Conservation (phyloP, 2,888 invertebrate genomes). For the Euclidia mi region DNA sequence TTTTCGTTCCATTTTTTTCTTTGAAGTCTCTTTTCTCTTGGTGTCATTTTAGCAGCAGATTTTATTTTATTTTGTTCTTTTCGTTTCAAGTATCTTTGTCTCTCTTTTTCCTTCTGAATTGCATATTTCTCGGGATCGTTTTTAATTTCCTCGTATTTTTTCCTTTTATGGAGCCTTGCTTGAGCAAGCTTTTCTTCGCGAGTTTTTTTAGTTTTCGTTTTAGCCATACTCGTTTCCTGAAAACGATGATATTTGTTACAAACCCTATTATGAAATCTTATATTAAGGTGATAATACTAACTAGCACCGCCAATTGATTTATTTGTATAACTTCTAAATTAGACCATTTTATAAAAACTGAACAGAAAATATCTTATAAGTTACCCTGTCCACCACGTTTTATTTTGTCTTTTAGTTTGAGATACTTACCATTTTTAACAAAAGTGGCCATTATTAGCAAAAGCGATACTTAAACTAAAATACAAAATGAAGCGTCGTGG, state of each 20-base stretch:
- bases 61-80: conserved; percentile 33
- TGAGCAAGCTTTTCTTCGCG: conserved; percentile 20
- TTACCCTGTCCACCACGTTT: too few species aligned
- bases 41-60: conserved; percentile 22
- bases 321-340: too few species aligned
- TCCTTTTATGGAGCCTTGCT: background rate
- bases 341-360: too few species aligned
- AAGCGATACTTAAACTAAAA: too few species aligned
- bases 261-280: conserved; percentile 2
- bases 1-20: background rate
- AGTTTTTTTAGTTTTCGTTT: too few species aligned
- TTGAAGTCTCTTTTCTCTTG: background rate
- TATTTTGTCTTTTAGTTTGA: background rate
- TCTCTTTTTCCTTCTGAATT: conserved; percentile 32
- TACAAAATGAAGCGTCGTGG: too few species aligned
- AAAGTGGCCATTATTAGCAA: too few species aligned
- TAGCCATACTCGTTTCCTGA: conserved; percentile 18
- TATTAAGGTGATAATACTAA: background rate
- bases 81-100: conserved; percentile 24
- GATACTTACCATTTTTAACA: background rate
- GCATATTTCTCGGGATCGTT: conserved; percentile 19
- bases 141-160: background rate
- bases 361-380: too few species aligned
- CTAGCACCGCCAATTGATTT: too few species aligned
- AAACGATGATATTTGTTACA: conserved; percentile 13